A percentile compares a stretch with the other conserved stretches of the same genome.
Evolutionary conservation across 2,888 invertebrate species (phyloP).

Genomic region (Chrysodeixis includens): DNA sequence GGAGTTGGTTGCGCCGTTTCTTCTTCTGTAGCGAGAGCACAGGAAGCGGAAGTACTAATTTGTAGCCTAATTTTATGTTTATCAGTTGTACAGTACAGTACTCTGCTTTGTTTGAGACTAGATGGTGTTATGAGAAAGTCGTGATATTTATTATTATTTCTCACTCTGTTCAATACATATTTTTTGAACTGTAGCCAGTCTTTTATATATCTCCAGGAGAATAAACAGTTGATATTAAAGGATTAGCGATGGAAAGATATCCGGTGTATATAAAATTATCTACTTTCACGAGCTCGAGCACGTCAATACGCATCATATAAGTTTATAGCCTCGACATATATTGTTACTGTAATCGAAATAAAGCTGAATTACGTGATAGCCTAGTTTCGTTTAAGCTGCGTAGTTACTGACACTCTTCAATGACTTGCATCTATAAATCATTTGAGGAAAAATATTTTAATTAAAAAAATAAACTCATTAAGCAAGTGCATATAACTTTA

Average conservation of each 20-base stretch:
- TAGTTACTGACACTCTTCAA: constrained; percentile 31
- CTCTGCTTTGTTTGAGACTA: no score
- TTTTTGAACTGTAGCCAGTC: not conserved
- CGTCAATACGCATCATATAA: constrained; percentile 1
- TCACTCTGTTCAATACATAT: no score
- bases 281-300: not conserved
- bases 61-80: no score
- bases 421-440: not conserved
- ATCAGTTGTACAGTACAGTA: no score
- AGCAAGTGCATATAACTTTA: no score
- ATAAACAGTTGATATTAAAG: not conserved
- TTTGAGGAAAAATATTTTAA: no score
- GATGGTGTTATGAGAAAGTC: no score
- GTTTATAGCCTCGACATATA: constrained; percentile 21
- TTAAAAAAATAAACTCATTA: no score
- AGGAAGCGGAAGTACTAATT: no score
- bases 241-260: constrained; percentile 4
- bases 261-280: not conserved
- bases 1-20: no score
- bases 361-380: constrained; percentile 42
- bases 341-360: constrained; percentile 26
- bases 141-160: no score
- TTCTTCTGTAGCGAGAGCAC: no score
- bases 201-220: not conserved
- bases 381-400: constrained; percentile 51